These are phyloP conservation scores for Calliphora vomitoria DNA, from an alignment of 2,888 invertebrate species.

Conservation along the genomic window DNA sequence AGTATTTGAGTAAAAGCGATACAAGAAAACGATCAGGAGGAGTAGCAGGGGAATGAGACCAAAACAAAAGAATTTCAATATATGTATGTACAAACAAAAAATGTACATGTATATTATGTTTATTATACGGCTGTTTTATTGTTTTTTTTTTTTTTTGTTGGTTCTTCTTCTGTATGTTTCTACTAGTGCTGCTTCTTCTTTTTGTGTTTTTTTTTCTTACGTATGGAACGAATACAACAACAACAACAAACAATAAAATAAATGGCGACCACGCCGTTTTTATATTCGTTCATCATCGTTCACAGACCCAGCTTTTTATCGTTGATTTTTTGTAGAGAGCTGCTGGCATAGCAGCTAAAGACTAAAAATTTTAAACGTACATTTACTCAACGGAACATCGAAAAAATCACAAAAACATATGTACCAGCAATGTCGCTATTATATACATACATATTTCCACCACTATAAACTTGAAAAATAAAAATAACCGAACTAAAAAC, in stretches of 20 bases:
- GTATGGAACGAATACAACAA: constrained; percentile 35
- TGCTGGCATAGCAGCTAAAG: constrained; percentile 71
- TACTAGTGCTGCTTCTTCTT: constrained; percentile 30
- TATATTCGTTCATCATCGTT: constrained; percentile 67
- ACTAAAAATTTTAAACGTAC: constrained; percentile 65
- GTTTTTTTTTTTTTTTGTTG: constrained; percentile 12
- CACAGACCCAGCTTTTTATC: constrained; percentile 64
- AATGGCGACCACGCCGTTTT: constrained; percentile 72
- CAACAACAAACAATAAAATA: constrained; percentile 44
- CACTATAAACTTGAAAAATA: constrained; percentile 46
- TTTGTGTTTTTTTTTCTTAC: background rate
- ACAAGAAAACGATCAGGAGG: background rate
- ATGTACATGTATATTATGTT: constrained; percentile 8
- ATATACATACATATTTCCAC: constrained; percentile 14
- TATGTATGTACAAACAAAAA: background rate
- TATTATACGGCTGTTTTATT: constrained; percentile 16
- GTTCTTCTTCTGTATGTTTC: constrained; percentile 30
- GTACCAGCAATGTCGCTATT: background rate
- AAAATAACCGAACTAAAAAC: constrained; percentile 46
- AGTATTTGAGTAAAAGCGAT: constrained; percentile 9
- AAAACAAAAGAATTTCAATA: constrained; percentile 67
- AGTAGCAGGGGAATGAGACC: constrained; percentile 26
- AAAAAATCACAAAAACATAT: constrained; percentile 57
- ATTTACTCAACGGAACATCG: constrained; percentile 64
- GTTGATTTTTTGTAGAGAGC: constrained; percentile 64